Evolutionary conservation across 2,888 invertebrate species (phyloP).

Genomic region (Pheosia tremula): DNA sequence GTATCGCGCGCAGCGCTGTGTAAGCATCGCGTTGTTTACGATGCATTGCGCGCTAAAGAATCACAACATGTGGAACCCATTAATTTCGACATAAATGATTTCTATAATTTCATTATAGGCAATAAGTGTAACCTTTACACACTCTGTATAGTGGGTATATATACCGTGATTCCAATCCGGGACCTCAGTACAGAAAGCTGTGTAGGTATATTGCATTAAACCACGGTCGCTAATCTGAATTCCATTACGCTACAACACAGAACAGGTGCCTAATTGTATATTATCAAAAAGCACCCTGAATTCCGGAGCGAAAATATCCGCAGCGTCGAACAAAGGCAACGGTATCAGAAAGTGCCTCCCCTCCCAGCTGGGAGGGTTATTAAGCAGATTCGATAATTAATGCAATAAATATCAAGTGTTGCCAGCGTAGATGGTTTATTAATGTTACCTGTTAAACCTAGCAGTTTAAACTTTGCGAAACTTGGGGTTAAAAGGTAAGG

Average conservation of each 20-base stretch:
- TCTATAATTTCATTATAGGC: too few species aligned
- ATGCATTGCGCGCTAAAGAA: too few species aligned
- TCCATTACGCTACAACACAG: not conserved
- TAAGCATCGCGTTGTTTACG: too few species aligned
- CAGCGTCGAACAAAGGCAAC: conserved; percentile 7
- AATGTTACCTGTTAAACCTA: conserved; percentile 14
- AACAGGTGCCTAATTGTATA: not conserved
- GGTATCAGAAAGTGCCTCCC: conserved; percentile 3
- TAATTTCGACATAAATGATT: too few species aligned
- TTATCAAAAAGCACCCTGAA: not conserved
- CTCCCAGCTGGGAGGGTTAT: conserved; percentile 18
- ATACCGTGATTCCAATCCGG: too few species aligned
- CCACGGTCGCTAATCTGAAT: too few species aligned
- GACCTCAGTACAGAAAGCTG: too few species aligned
- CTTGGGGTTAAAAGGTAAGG: not conserved
- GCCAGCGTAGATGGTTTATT: conserved; percentile 8
- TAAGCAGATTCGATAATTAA: conserved; percentile 38
- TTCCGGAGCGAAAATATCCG: conserved; percentile 11
- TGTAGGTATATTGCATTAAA: too few species aligned
- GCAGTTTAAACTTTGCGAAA: conserved; percentile 3
- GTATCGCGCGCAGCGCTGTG: too few species aligned
- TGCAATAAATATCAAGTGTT: conserved; percentile 37
- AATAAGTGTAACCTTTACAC: too few species aligned
- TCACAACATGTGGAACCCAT: too few species aligned
- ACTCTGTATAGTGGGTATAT: too few species aligned